These are phyloP conservation scores for Chrysocyon brachyurus DNA, from an alignment of 2,797 vertebrate genomes.

Conservation along the genomic window DNA sequence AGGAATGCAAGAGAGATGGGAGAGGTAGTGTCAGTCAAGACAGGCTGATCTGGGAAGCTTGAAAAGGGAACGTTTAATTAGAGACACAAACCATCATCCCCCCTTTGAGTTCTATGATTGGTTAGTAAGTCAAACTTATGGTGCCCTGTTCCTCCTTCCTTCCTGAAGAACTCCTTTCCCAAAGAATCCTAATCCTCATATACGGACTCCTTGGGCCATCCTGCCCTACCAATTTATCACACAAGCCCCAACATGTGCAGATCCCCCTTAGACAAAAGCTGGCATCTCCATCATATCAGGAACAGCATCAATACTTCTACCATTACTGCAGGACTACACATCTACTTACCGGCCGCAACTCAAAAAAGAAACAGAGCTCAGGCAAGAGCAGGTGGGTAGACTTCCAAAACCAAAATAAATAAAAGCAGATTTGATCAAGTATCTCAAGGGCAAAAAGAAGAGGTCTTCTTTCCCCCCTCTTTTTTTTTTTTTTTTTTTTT, in stretches of 20 bases:
- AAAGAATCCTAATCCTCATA: background rate
- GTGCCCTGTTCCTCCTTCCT: background rate
- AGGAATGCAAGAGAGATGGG: background rate
- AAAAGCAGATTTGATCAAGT: background rate
- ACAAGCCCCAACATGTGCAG: background rate
- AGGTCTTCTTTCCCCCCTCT: background rate
- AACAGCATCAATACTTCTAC: background rate
- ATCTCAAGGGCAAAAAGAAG: background rate
- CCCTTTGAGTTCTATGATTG: background rate
- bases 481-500: background rate
- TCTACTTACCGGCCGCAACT: background rate
- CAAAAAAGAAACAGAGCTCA: background rate
- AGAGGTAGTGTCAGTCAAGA: background rate
- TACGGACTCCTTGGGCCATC: background rate
- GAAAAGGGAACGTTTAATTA: background rate
- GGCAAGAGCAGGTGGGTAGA: background rate
- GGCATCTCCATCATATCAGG: background rate
- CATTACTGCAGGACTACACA: background rate
- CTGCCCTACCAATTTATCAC: background rate
- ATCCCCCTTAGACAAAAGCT: background rate
- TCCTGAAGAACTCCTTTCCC: conserved; percentile 13
- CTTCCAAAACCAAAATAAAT: background rate
- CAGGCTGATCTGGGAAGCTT: background rate
- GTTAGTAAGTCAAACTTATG: background rate
- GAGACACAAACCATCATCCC: background rate